A percentile compares a stretch with the other conserved stretches of the same genome.
Conservation (phyloP, 2,113 vertebrate species). For the Scomber scombrus region DNA sequence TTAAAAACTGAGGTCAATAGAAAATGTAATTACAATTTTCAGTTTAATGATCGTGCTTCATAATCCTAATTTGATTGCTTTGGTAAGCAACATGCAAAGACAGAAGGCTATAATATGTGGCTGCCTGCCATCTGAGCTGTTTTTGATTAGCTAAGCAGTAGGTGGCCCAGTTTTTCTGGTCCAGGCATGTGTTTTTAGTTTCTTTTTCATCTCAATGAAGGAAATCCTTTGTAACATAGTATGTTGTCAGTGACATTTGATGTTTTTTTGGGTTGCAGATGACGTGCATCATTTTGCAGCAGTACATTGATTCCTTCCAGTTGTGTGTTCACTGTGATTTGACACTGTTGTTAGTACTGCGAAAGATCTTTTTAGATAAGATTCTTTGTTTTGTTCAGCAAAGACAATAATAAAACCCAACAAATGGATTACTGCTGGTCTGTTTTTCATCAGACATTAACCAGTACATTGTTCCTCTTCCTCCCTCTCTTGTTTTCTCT, state of each 20-base stretch:
- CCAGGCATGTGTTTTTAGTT: slow-evolving; percentile 29
- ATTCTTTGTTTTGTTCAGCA: not conserved
- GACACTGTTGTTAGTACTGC: not conserved
- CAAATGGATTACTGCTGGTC: not conserved
- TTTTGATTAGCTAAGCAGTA: slow-evolving; percentile 66
- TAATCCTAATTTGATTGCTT: slow-evolving; percentile 76
- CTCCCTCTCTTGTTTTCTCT: slow-evolving; percentile 25
- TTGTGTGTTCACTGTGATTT: not conserved
- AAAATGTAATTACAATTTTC: slow-evolving; percentile 32
- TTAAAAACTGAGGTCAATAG: slow-evolving; percentile 5
- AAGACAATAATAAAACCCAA: not conserved
- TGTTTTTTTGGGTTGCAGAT: not conserved
- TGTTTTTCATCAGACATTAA: slow-evolving; percentile 23
- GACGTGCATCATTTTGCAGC: not conserved
- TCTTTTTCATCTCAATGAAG: slow-evolving; percentile 20
- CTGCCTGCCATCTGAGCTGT: slow-evolving; percentile 47
- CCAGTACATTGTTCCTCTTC: not conserved
- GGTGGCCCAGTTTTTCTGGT: slow-evolving; percentile 65
- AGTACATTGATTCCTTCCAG: not conserved
- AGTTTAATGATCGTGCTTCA: slow-evolving; percentile 4
- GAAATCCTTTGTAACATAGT: slow-evolving; percentile 24
- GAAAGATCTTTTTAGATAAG: not conserved
- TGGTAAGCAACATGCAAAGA: slow-evolving; percentile 28
- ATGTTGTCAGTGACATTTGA: not conserved
- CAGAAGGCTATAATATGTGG: slow-evolving; percentile 37